These are phyloP conservation scores for Peromyscus aztecus DNA, from an alignment of 2,797 vertebrate genomes.

Conservation along the genomic window DNA sequence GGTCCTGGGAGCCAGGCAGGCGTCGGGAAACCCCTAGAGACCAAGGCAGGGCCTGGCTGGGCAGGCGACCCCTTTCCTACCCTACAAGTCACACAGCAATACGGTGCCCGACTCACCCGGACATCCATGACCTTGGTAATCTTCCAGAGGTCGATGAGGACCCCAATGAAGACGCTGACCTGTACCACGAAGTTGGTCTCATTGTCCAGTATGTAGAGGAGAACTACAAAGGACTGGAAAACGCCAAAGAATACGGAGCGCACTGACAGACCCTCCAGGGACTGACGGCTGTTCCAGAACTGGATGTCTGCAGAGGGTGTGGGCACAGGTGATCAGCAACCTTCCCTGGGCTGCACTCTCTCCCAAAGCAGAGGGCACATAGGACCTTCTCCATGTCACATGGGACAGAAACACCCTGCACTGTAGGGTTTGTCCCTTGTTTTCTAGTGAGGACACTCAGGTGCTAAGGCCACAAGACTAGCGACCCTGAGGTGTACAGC, in stretches of 20 bases:
- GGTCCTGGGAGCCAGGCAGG: slow-evolving; percentile 55
- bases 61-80: background rate
- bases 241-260: slow-evolving; percentile 98
- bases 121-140: slow-evolving; percentile 99
- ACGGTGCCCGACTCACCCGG: slow-evolving; percentile 88
- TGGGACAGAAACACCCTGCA: background rate
- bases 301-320: slow-evolving; percentile 92
- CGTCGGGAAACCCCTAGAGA: slow-evolving; percentile 74
- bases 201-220: slow-evolving; percentile 98
- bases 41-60: slow-evolving; percentile 53
- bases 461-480: background rate
- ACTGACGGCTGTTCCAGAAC: slow-evolving; percentile 99
- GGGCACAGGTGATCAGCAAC: background rate
- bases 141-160: slow-evolving; percentile 99
- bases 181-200: slow-evolving; percentile 99
- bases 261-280: slow-evolving; percentile 96
- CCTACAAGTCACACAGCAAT: background rate
- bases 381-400: background rate
- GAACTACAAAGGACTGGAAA: slow-evolving; percentile 96
- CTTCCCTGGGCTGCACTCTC: fast-evolving
- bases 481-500: background rate
- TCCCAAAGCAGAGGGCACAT: background rate
- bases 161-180: slow-evolving; percentile 98
- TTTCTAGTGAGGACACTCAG: background rate
- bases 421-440: no score